Evolutionary conservation across 2,113 vertebrate species (phyloP).

Genomic region (Alethe castanea): DNA sequence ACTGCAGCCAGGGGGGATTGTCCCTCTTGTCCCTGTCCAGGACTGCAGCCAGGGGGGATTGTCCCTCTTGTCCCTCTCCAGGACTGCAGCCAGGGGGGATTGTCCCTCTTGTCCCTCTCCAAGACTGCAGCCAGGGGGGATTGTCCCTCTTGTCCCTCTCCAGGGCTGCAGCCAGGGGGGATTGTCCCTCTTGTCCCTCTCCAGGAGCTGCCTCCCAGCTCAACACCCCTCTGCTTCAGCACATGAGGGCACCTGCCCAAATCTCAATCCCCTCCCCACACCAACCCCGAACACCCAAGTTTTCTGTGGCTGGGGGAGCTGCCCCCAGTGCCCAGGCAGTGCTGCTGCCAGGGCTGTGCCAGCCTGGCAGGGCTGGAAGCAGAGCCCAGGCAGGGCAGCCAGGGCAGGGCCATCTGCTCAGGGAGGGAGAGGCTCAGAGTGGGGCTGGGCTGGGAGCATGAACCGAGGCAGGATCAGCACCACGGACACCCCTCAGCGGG

Average conservation of each 20-base stretch:
- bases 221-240: not conserved
- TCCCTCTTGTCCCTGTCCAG: too few relatives aligned
- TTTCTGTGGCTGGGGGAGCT: not conserved
- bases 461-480: not conserved
- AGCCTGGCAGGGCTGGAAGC: slow-evolving; percentile 12
- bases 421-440: not conserved
- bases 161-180: too few relatives aligned
- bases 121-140: too few relatives aligned
- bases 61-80: too few relatives aligned
- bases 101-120: too few relatives aligned
- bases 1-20: not conserved
- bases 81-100: too few relatives aligned
- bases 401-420: slow-evolving; percentile 15
- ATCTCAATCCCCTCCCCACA: not conserved
- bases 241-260: not conserved
- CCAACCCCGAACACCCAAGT: not conserved
- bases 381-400: not conserved
- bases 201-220: not conserved
- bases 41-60: too few relatives aligned
- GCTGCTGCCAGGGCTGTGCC: slow-evolving; percentile 55
- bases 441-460: not conserved
- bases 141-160: too few relatives aligned
- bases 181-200: too few relatives aligned
- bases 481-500: not conserved
- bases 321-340: not conserved